phyloP scores from a whole-genome alignment of 2,888 invertebrate genomes.

The Thysanoteuthis rhombus region DNA sequence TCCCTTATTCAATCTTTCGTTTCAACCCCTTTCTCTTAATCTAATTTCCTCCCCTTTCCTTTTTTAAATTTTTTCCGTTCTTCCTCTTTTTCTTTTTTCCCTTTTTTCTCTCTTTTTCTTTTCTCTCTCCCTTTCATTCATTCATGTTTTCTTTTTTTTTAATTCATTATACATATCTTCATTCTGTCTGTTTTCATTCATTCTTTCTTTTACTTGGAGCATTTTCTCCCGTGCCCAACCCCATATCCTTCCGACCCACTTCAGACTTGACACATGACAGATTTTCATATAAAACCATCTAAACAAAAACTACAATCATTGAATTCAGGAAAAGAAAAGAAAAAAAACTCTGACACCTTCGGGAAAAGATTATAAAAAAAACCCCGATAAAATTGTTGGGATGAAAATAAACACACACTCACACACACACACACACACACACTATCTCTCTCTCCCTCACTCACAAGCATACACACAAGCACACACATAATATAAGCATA shows the following conservation, averaged over 20 bases:
- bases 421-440: too few relatives aligned
- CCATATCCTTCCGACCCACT: background rate
- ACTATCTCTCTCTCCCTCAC: too few relatives aligned
- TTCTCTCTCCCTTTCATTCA: background rate
- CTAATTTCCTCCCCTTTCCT: background rate
- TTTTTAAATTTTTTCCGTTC: background rate
- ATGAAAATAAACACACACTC: too few relatives aligned
- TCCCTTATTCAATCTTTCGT: background rate
- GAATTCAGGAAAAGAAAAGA: background rate
- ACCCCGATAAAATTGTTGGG: too few relatives aligned
- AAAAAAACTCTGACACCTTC: background rate
- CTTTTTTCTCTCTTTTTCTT: background rate
- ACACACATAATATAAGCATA: too few relatives aligned
- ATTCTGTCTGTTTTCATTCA: background rate
- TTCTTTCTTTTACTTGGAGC: background rate
- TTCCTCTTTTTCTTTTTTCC: background rate
- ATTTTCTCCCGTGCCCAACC: too few relatives aligned
- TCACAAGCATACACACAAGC: too few relatives aligned
- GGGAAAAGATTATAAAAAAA: background rate
- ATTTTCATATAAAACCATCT: background rate
- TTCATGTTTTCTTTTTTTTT: background rate
- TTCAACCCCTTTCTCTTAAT: background rate
- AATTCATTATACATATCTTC: background rate
- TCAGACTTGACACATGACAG: background rate
- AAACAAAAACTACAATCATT: background rate